Conservation (phyloP, 2,888 invertebrate species). For the Nomada ferruginata region DNA sequence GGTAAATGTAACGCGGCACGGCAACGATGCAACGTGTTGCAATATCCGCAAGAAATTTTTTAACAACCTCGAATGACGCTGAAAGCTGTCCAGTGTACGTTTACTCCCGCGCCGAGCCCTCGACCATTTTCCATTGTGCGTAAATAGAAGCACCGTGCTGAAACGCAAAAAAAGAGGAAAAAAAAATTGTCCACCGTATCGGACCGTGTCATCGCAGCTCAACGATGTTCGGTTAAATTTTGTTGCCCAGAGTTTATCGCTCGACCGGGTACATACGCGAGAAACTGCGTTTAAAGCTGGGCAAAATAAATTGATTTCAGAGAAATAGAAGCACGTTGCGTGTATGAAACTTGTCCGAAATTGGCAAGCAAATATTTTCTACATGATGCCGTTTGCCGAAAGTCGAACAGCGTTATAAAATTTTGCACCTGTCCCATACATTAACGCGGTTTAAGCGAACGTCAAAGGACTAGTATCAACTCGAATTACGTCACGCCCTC, state of each 20-base stretch:
- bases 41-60: slow-evolving; percentile 26
- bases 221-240: slow-evolving; percentile 11
- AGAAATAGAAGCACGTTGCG: neutral
- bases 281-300: too few relatives aligned
- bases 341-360: neutral
- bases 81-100: neutral
- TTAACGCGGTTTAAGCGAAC: neutral
- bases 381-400: neutral
- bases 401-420: neutral
- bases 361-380: neutral
- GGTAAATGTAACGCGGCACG: neutral
- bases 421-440: neutral
- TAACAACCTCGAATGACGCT: slow-evolving; percentile 2
- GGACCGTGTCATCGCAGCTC: neutral
- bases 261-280: neutral
- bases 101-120: neutral
- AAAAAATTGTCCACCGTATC: neutral
- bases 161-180: neutral
- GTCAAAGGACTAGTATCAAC: neutral
- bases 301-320: neutral
- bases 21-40: neutral
- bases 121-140: slow-evolving; percentile 6
- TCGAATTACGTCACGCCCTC: neutral
- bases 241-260: slow-evolving; percentile 1
- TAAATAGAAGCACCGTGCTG: neutral